Conservation (phyloP, 2,113 vertebrate genomes). For the Nothoprocta pentlandii region DNA sequence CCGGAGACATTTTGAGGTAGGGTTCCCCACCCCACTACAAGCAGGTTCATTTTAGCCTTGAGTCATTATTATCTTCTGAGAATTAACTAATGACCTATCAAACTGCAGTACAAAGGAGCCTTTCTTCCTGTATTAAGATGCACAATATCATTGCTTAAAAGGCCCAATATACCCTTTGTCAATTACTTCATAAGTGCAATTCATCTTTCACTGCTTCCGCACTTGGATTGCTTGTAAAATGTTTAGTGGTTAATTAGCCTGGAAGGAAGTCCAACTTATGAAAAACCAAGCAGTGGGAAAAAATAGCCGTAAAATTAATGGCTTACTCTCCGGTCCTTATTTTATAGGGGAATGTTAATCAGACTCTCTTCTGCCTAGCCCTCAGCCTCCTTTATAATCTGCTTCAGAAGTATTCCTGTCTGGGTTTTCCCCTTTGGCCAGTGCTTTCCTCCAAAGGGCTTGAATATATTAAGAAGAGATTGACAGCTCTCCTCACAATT, state of each 20-base stretch:
- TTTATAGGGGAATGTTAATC: slow-evolving; percentile 65
- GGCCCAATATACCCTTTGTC: slow-evolving; percentile 60
- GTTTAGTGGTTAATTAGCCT: slow-evolving; percentile 81
- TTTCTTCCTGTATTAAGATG: slow-evolving; percentile 73
- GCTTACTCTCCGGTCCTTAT: slow-evolving; percentile 61
- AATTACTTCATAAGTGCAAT: slow-evolving; percentile 78
- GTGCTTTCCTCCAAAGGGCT: slow-evolving; percentile 38
- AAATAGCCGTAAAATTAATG: slow-evolving; percentile 74
- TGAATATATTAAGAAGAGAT: slow-evolving; percentile 54
- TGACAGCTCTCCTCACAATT: slow-evolving; percentile 54
- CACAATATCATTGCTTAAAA: slow-evolving; percentile 65
- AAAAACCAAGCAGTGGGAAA: slow-evolving; percentile 60
- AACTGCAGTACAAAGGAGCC: slow-evolving; percentile 55
- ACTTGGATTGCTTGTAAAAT: slow-evolving; percentile 77
- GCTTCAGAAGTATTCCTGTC: slow-evolving; percentile 42
- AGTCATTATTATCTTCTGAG: slow-evolving; percentile 69
- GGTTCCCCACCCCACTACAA: background rate
- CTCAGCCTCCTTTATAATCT: slow-evolving; percentile 34
- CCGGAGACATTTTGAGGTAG: slow-evolving; percentile 24
- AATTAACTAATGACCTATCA: slow-evolving; percentile 76
- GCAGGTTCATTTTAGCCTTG: slow-evolving; percentile 45
- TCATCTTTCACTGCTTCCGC: slow-evolving; percentile 75
- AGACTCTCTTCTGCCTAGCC: slow-evolving; percentile 34
- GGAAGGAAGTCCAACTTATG: slow-evolving; percentile 77
- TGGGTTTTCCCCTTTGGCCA: slow-evolving; percentile 48